Conservation (phyloP, 2,113 vertebrate species). For the Panthera uncia region DNA sequence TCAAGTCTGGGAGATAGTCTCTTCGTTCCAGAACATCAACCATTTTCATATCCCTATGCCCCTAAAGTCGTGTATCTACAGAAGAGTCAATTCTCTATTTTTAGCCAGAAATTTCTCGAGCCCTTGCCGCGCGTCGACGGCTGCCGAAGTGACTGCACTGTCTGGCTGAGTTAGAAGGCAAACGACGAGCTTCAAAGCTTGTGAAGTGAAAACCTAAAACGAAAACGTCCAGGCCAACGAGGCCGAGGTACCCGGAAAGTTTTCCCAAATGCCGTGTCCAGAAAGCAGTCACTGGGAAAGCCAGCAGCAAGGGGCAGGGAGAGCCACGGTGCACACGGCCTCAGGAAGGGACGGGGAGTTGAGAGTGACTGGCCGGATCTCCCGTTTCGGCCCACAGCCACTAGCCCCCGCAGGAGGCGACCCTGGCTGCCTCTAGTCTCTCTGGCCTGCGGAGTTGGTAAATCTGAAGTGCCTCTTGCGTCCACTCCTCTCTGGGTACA, state of each 20-base stretch:
- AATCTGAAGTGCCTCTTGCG: not conserved
- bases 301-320: not conserved
- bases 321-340: not conserved
- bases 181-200: conserved; percentile 44
- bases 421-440: not conserved
- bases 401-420: not conserved
- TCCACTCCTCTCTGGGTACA: not conserved
- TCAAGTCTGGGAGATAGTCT: conserved; percentile 9
- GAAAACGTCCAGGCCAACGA: not conserved
- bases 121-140: not conserved
- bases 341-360: not conserved
- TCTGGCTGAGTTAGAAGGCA: conserved; percentile 58
- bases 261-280: not conserved
- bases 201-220: conserved; percentile 45
- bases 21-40: conserved; percentile 44
- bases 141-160: conserved; percentile 32
- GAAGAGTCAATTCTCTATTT: conserved; percentile 53
- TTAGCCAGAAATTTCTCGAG: conserved; percentile 47
- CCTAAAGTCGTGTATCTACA: conserved; percentile 36
- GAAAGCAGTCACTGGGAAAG: not conserved
- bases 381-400: not conserved
- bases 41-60: conserved; percentile 29
- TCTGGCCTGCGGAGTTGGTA: not conserved
- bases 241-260: not conserved
- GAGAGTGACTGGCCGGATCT: not conserved